Evolutionary conservation across 2,888 invertebrate genomes (phyloP).

Genomic region (Pediacus dermestoides): DNA sequence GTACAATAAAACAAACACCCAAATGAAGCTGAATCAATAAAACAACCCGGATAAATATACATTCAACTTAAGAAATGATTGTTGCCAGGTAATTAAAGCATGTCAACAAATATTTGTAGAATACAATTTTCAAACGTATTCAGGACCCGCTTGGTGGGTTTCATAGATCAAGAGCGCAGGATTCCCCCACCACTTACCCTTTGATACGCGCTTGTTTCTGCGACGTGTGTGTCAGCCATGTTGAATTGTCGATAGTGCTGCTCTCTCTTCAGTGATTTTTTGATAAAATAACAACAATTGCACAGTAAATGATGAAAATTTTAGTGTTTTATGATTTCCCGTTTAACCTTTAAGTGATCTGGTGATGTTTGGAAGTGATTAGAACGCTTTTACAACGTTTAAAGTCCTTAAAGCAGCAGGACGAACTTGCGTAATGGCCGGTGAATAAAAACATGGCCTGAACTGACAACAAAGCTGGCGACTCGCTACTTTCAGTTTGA

Average conservation of each 20-base stretch:
- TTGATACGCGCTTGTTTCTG: slow-evolving; percentile 2
- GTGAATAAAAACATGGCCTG: slow-evolving; percentile 29
- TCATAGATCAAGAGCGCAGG: slow-evolving; percentile 3
- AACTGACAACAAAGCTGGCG: too few relatives aligned
- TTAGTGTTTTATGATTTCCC: slow-evolving; percentile 20
- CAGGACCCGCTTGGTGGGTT: too few relatives aligned
- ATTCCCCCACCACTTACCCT: slow-evolving; percentile 4
- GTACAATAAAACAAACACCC: too few relatives aligned
- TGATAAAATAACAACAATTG: slow-evolving; percentile 15
- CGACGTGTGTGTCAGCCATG: slow-evolving; percentile 40
- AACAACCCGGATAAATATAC: too few relatives aligned
- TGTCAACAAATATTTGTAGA: too few relatives aligned
- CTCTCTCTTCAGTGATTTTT: slow-evolving; percentile 30
- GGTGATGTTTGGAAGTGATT: slow-evolving; percentile 23
- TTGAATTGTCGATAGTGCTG: slow-evolving; percentile 46
- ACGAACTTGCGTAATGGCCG: slow-evolving; percentile 31
- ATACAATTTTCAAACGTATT: too few relatives aligned
- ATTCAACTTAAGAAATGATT: too few relatives aligned
- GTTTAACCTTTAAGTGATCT: slow-evolving; percentile 15
- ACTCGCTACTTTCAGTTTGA: too few relatives aligned
- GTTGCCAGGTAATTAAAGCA: too few relatives aligned
- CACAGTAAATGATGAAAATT: slow-evolving; percentile 15
- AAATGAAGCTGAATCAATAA: too few relatives aligned
- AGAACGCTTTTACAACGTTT: slow-evolving; percentile 9
- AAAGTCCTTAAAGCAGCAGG: slow-evolving; percentile 11